These are phyloP conservation scores for Microcebus jonahi DNA, from an alignment of 2,113 vertebrate genomes.

Conservation along the genomic window DNA sequence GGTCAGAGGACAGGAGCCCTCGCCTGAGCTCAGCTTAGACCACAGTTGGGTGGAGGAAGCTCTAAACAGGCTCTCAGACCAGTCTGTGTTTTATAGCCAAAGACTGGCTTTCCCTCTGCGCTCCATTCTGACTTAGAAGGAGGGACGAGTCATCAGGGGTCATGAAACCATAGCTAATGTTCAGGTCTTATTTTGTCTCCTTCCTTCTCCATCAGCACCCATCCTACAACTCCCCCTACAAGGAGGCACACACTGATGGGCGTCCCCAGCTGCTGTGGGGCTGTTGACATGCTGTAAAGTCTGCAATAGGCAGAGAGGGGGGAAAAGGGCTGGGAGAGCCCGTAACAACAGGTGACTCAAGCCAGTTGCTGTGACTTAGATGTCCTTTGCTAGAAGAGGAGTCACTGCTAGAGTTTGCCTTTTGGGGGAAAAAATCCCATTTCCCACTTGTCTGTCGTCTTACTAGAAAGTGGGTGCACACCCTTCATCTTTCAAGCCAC, in stretches of 20 bases:
- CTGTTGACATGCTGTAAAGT: background rate
- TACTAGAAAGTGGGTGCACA: background rate
- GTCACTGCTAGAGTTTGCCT: background rate
- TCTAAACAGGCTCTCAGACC: background rate
- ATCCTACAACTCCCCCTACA: background rate
- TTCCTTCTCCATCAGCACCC: background rate
- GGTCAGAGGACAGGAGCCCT: background rate
- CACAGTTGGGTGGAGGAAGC: background rate
- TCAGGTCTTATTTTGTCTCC: background rate
- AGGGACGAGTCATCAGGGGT: too few relatives aligned
- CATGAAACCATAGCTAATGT: background rate
- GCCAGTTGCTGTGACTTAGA: background rate
- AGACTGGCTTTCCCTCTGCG: background rate
- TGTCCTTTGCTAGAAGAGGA: background rate
- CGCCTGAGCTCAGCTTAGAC: background rate
- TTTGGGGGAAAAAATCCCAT: background rate
- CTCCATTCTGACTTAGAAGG: background rate
- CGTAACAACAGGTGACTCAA: accelerated
- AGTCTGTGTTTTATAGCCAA: background rate
- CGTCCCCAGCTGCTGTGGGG: background rate
- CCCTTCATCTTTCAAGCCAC: background rate
- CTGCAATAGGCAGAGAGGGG: background rate
- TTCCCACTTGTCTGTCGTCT: background rate
- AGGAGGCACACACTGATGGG: background rate
- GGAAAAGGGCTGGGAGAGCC: background rate